Base-by-base conservation (phyloP, 2,888 invertebrate species). In the Orchesella flavescens region DNA sequence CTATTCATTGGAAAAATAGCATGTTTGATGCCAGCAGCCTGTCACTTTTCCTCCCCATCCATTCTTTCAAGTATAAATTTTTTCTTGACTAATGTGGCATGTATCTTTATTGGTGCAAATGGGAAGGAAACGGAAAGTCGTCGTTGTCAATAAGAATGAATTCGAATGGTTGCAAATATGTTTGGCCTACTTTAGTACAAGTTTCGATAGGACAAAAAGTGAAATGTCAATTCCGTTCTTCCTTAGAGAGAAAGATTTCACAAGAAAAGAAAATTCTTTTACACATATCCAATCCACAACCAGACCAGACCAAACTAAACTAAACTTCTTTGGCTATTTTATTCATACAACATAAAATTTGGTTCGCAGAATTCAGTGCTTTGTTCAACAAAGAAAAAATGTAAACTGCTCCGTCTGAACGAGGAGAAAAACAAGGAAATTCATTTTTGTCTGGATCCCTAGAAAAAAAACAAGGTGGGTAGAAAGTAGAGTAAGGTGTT, bases 111-210 rank as follows among this genome's bases (percentile, higher is more conserved):
- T 23, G n/a, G 13, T 1, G 63, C 1, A 1, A 34, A 15, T 4
- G 12, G 63, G 63, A 63, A 63, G 63, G 63, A 63, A 24, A 17
- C 1, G 49, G 4, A 24, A 23, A 53, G 49, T 21, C 49, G n/a
- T 34, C 44, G 44, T 68, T 44, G 17, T n/a, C n/a, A n/a, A n/a
- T n/a, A 34, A 57, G 57, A 57, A 57, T 72, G 55, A 13, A 24
- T 49, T 55, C 57, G 72, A n/a, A n/a, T n/a, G n/a, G n/a, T n/a
- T 72, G 72, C 57, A 72, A 72, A 72, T 72, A 72, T 72, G 34
- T 72, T 72, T 72, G 72, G 17, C 72, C 72, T 57, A 57, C 57
- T 72, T 72, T 57, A 24, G 23, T 53, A 69, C n/a, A 69, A 69
- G 53, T 69, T 34, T 21, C 46, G 57, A 72, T 72, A 72, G 57